Evolutionary conservation across 2,888 invertebrate genomes (phyloP), one percentile per base, ranked within the genome.

Genomic region (Camptogramma bilineatum): DNA sequence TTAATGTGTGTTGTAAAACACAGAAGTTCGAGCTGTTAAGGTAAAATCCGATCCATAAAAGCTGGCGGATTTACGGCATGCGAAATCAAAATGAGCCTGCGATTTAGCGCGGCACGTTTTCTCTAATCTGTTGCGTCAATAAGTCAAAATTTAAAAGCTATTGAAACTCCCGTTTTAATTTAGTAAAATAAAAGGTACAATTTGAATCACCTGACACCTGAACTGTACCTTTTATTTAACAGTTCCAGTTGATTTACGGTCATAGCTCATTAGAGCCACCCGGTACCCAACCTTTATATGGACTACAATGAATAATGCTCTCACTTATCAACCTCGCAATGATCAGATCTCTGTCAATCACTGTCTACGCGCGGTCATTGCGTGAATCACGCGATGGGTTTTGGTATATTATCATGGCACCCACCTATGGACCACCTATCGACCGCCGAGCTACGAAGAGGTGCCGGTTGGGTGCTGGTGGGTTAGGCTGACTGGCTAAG

Each of bases 1-100:
- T 73, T 68, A 73, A 66, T 59, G 55, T 50, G 48, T 51, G 65
- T 54, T 61, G 61, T 65, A 56, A 61, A 65, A 65, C 48, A 46
- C 52, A 65, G 52, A 34, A 65, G 60, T 65, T 61, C n/a, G 17
- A 44, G 44, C 19, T 56, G 52, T 52, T 28, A 60, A 60, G 56
- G 55, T 60, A 13, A 51, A 55, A 52, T 51, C 39, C 56, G 57
- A 57, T 57, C 31, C 54, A 39, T 54, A 47, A 64, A 48, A 31
- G 18, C 34, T 42, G 5, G 21, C 7, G 44, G 44, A 56, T 48
- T 59, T 61, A 61, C n/a, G 48, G 28, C 60, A 61, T 52, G 28
- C 47, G 21, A 47, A 39, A 54, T 50, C 48, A 28, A 61, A 53
- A 48, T 24, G 42, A 8, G 34, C 13, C 28, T 44, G 16, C 21